A percentile compares a stretch with the other conserved stretches of the same genome.
Evolutionary conservation across 2,888 invertebrate species (phyloP).

Genomic region (Nowickia ferox): DNA sequence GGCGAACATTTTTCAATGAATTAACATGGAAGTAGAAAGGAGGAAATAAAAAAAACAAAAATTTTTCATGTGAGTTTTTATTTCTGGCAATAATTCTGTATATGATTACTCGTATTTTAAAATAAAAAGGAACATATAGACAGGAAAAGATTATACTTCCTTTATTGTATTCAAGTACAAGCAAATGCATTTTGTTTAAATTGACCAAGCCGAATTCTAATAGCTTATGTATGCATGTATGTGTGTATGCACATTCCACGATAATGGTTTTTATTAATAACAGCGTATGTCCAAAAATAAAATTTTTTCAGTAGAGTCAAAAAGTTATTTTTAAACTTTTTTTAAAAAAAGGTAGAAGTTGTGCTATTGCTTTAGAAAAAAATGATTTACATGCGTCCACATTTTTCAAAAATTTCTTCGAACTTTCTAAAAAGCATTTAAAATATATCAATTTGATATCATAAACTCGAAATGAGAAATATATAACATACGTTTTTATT

Average conservation of each 20-base stretch:
- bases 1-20: constrained; percentile 59
- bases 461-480: no score
- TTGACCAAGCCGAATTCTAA: neutral
- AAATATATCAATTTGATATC: no score
- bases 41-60: constrained; percentile 46
- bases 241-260: neutral
- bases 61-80: constrained; percentile 61
- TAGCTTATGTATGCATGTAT: neutral
- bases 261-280: no score
- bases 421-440: no score
- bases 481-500: no score
- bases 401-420: no score
- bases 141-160: constrained; percentile 31
- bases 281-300: no score
- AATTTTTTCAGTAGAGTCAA: no score
- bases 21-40: constrained; percentile 55
- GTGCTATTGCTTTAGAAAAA: no score
- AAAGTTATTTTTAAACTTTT: no score
- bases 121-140: neutral
- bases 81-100: constrained; percentile 52
- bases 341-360: no score
- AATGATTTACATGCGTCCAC: no score
- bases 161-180: constrained; percentile 30
- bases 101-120: constrained; percentile 33
- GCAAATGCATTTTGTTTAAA: constrained; percentile 4